Percentiles rank a stretch among this genome's conserved stretches.
Evolutionary conservation across 1,140 invertebrate species (phyloP).

Genomic region (Drosophila arizonae): DNA sequence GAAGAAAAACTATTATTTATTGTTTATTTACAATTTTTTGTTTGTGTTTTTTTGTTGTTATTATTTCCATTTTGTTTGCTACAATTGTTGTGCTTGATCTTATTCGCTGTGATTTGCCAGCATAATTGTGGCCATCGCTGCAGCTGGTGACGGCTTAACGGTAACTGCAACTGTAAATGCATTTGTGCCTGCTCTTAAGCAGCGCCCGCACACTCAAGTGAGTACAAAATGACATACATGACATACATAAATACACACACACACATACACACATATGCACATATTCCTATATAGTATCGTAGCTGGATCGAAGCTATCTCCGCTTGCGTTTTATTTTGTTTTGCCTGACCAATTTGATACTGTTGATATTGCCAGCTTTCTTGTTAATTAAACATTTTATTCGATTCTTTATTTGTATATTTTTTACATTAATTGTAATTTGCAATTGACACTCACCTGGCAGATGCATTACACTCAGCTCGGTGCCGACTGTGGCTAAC

Average conservation of each 20-base stretch:
- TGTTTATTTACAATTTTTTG: constrained; percentile 1
- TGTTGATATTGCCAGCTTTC: constrained; percentile 32
- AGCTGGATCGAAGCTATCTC: constrained; percentile 23
- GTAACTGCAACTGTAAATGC: neutral
- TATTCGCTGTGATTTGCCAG: constrained; percentile 3
- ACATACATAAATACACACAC: neutral
- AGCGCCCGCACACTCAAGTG: constrained; percentile 25
- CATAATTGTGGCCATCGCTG: constrained; percentile 22
- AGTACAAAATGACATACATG: constrained; percentile 5
- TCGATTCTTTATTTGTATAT: neutral
- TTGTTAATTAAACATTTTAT: constrained; percentile 42
- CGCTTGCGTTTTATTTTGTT: constrained; percentile 8
- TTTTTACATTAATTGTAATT: constrained; percentile 11
- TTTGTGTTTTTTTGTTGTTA: neutral
- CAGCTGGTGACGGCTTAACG: constrained; percentile 7
- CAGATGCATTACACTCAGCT: constrained; percentile 9
- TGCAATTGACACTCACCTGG: constrained; percentile 11
- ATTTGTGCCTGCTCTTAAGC: constrained; percentile 12
- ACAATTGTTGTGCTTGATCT: constrained; percentile 1
- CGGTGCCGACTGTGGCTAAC: neutral
- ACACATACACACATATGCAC: neutral
- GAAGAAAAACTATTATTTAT: constrained; percentile 19
- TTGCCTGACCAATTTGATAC: constrained; percentile 38
- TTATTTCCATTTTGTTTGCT: constrained; percentile 8
- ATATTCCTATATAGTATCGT: neutral